Evolutionary conservation across 2,797 vertebrate genomes (phyloP), one percentile per base, ranked within the genome.

Genomic region (Eulemur albifrons): DNA sequence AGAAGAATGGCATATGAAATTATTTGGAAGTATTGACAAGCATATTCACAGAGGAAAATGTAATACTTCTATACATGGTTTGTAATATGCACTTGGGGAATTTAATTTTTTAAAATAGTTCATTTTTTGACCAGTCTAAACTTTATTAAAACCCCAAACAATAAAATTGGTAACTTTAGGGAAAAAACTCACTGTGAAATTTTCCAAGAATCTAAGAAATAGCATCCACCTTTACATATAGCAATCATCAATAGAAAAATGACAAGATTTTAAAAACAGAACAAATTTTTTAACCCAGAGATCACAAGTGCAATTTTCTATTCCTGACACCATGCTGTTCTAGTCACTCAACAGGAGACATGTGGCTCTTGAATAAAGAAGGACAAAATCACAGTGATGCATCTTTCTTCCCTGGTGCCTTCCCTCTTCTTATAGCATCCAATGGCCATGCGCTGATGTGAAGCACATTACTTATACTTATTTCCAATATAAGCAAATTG

Each of bases 61-160:
- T 0, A 63, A 52, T 75, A 54, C 20, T 30, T 32, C 4, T 80
- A 65, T 87, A 72, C 11, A 82, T 0, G 40, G n/a, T 69, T 52
- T 87, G 11, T 54, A 45, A 82, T 73, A 13, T 23, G 7, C 38
- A 81, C 13, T 32, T 63, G 30, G n/a, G 8, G 17, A 38, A 63
- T 61, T 91, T 77, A 32, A 57, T 63, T 90, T 92, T 54, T 77
- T 77, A 87, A 88, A 88, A 27, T 17, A 77, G 32, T 43, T 63
- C 18, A 73, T 82, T 79, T 85, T 67, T 69, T 59, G 4, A 80
- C 14, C 14, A 94, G 9, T 67, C 13, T 50, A 87, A 70, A 69
- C 1, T 45, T 93, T 79, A 50, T 15, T 48, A 86, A 73, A 54
- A 25, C 54, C 4, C 9, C 7, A 50, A 76, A 50, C 5, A 91